Percentiles rank a stretch among this genome's conserved stretches.
Evolutionary conservation across 2,888 invertebrate genomes (phyloP).

Genomic region (Tyria jacobaeae): DNA sequence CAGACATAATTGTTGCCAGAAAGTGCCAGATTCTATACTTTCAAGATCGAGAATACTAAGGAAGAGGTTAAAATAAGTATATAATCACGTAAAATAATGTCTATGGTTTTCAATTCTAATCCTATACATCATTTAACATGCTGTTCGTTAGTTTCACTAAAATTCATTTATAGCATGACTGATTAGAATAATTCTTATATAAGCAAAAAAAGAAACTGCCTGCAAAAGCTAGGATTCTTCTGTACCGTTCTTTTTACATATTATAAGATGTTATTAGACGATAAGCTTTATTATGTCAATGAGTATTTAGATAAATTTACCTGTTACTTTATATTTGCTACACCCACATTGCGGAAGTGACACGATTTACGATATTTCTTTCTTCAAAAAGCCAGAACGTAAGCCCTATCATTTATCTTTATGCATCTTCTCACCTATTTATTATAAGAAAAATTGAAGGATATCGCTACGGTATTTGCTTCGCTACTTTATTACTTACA

Average conservation of each 20-base stretch:
- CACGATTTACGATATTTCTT: slow-evolving; percentile 40
- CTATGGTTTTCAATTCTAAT: too few relatives aligned
- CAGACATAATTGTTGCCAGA: not conserved
- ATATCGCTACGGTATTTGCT: slow-evolving; percentile 21
- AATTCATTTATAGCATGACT: too few relatives aligned
- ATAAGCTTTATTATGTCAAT: not conserved
- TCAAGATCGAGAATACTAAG: not conserved
- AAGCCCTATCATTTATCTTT: slow-evolving; percentile 53
- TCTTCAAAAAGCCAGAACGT: slow-evolving; percentile 28
- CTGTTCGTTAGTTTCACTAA: too few relatives aligned
- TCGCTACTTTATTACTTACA: not conserved
- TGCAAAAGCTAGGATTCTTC: too few relatives aligned
- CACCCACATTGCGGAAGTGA: slow-evolving; percentile 35
- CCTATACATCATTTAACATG: too few relatives aligned
- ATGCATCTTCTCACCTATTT: slow-evolving; percentile 40
- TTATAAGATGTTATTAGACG: too few relatives aligned
- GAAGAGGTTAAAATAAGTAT: not conserved
- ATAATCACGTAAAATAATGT: not conserved
- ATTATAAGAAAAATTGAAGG: slow-evolving; percentile 36
- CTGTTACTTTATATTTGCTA: slow-evolving; percentile 24
- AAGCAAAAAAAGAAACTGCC: too few relatives aligned
- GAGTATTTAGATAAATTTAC: not conserved
- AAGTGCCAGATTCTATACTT: not conserved
- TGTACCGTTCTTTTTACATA: too few relatives aligned
- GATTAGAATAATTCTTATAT: too few relatives aligned